phyloP scores from a whole-genome alignment of 2,113 vertebrate genomes.

The Marcusenius ussheri region DNA sequence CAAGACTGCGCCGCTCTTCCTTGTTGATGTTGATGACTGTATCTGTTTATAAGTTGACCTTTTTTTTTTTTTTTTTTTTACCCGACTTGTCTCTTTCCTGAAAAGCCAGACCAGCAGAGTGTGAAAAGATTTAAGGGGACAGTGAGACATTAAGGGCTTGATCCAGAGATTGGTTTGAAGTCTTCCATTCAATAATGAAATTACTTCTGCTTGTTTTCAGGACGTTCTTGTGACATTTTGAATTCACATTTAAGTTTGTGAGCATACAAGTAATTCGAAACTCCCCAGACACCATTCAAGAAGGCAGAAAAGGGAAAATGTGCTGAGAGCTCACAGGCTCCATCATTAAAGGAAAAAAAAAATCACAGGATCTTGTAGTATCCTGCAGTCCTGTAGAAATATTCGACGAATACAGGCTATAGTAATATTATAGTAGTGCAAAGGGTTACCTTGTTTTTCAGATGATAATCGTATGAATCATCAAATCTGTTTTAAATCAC shows the following conservation, averaged over 20 bases:
- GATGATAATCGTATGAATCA: not conserved
- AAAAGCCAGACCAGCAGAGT: constrained; percentile 42
- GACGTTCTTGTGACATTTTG: not conserved
- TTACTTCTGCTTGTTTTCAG: constrained; percentile 18
- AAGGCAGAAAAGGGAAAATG: not conserved
- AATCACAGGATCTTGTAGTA: not conserved
- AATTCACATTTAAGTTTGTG: not conserved
- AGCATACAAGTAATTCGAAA: not conserved
- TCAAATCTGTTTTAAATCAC: not conserved
- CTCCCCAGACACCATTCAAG: not conserved
- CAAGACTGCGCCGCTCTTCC: constrained; percentile 18
- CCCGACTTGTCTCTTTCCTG: constrained; percentile 43
- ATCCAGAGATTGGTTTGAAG: constrained; percentile 26
- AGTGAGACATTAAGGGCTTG: not conserved
- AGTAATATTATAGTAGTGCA: not conserved
- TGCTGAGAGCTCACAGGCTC: not conserved
- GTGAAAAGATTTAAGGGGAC: constrained; percentile 41
- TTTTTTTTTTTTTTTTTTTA: constrained; percentile 34
- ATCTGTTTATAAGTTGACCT: constrained; percentile 51
- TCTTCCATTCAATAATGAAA: constrained; percentile 46
- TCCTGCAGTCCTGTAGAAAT: not conserved
- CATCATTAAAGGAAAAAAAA: not conserved
- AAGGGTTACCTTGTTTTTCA: not conserved
- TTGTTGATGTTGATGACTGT: constrained; percentile 27
- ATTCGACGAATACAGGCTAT: not conserved